Conservation (phyloP, 2,113 vertebrate genomes). For the Cyanoderma ruficeps region DNA sequence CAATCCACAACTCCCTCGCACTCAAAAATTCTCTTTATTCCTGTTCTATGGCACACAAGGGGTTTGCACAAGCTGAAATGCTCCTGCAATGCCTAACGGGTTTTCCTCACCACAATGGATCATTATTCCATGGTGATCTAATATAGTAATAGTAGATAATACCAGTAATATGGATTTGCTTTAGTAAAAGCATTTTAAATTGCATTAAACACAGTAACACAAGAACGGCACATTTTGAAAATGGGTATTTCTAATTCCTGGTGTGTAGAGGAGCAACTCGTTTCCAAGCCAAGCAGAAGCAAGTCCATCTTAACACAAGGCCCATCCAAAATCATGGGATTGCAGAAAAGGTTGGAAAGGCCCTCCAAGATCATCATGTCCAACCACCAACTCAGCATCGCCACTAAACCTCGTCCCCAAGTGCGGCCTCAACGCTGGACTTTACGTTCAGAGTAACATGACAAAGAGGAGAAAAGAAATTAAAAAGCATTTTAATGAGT, state of each 20-base stretch:
- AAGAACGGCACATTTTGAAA: not conserved
- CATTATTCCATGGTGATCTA: not conserved
- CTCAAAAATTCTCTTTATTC: not conserved
- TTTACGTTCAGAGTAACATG: not conserved
- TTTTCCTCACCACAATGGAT: not conserved
- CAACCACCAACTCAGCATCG: not conserved
- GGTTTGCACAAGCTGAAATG: not conserved
- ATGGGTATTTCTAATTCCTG: not conserved
- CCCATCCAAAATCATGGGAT: not conserved
- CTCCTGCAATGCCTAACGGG: not conserved
- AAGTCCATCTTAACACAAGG: fast-evolving
- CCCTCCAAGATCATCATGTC: not conserved
- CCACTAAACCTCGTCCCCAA: fast-evolving
- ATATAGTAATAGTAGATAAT: not conserved
- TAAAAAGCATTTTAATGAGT: not conserved
- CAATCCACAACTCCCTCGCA: fast-evolving
- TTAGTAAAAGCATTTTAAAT: not conserved
- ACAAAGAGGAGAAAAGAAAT: not conserved
- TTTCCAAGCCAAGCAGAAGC: not conserved
- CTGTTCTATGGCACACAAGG: not conserved
- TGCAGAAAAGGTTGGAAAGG: not conserved
- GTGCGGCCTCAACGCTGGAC: fast-evolving
- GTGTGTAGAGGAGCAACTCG: not conserved
- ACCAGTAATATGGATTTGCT: not conserved
- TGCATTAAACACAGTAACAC: not conserved